Base-by-base conservation (phyloP, 2,113 vertebrate genomes). In the Hypanus sabinus region DNA sequence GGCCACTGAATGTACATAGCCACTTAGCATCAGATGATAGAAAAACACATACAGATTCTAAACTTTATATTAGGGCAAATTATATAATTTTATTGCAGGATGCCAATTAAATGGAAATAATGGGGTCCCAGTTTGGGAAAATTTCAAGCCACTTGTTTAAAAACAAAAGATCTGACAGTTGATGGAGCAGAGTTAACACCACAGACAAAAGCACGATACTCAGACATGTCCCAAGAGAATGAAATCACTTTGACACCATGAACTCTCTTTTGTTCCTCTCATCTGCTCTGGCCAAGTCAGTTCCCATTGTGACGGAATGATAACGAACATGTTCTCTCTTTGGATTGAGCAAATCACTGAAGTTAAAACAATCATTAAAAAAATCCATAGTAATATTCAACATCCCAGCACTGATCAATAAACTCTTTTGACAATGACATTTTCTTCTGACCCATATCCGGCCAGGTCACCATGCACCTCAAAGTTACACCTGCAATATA, bases 371-470 rank as follows among this genome's bases (percentile, higher is more conserved):
- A 0, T n/a, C n/a, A 14, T 88, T 62, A 6, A n/a, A 88, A 62
- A 88, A 60, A 5, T 88, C 57, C 60, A 65, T 5, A 55, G 30
- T 60, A 30, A 62, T 62, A 57, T 62, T 18, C 18, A 90, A 65
- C n/a, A 4, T 33, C 30, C 33, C 14, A 33, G 30, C 16, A 6
- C 57, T 88, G 85, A 6, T 65, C 30, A n/a, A 62, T 2, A 87
- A n/a, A 88, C 7, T 36, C 76, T 4, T 76, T 76, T 79, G 76
- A 79, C n/a, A 79, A 36, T 33, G 76, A 16, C n/a, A 79, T 79
- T 79, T 79, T 79, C 62, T 33, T 85, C 62, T 88, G 83, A 88
- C 24, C 57, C 30, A 62, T 88, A 57, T 85, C 81, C n/a, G n/a
- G 5, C 11, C 7, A 3, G 24, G 55, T 55, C 81, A 57, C 20